phyloP scores from a whole-genome alignment of 2,888 invertebrate genomes.

The Andrena dorsata region DNA sequence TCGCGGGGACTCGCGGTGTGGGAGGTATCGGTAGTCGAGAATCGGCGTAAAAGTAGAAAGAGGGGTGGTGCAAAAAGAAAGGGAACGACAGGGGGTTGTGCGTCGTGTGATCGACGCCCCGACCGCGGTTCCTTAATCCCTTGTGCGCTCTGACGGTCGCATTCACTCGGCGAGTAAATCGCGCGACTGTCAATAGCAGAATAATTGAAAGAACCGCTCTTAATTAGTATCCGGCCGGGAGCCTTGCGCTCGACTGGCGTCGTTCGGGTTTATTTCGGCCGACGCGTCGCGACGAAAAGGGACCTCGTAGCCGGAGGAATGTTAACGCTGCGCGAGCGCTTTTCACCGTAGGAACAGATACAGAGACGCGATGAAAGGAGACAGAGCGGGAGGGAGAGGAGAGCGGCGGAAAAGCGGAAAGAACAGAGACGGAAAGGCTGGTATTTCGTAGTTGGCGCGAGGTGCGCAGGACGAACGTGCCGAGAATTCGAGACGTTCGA shows the following conservation, averaged over 20 bases:
- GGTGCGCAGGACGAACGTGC: constrained; percentile 60
- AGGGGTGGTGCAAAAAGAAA: constrained; percentile 6
- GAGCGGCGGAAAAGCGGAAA: constrained; percentile 9
- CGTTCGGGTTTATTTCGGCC: constrained; percentile 59
- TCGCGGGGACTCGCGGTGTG: background rate
- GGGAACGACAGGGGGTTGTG: constrained; percentile 15
- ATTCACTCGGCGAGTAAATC: constrained; percentile 57
- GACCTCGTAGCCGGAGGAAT: constrained; percentile 8
- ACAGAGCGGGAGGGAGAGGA: background rate
- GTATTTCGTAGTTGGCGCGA: constrained; percentile 58
- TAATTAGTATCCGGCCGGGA: constrained; percentile 71
- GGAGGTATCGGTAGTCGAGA: constrained; percentile 1
- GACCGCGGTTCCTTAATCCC: background rate
- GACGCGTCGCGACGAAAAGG: background rate
- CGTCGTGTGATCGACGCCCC: background rate
- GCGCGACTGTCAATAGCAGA: constrained; percentile 76
- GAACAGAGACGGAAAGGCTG: constrained; percentile 40
- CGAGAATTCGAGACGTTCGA: constrained; percentile 54
- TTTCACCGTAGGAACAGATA: constrained; percentile 19
- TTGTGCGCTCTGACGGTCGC: constrained; percentile 47
- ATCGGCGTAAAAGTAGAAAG: background rate
- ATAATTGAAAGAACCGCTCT: constrained; percentile 76
- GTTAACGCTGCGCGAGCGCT: constrained; percentile 17
- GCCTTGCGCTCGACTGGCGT: constrained; percentile 38
- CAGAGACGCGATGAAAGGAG: background rate